Evolutionary conservation across 2,797 vertebrate species (phyloP), one percentile per base, ranked within the genome.

Genomic region (Takifugu rubripes): DNA sequence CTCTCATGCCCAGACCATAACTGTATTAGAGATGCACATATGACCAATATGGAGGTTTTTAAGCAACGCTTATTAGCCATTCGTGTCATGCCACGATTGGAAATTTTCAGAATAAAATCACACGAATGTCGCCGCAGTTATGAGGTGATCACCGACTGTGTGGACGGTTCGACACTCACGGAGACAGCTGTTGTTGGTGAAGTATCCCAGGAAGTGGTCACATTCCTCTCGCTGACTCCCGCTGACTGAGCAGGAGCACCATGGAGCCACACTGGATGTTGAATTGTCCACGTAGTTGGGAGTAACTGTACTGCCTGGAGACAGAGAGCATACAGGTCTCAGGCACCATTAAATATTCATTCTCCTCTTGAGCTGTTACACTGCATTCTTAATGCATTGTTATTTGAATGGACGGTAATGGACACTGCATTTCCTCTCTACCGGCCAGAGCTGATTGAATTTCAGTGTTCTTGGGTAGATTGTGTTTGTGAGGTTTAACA

Each of bases 211-310:
- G 74, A 99, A 97, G 56, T 71, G 82, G 40, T 91, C 83, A 0
- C 97, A 99, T 53, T 98, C 94, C 3, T 93, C 90, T 48, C 79
- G 92, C 68, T 89, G 85, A 86, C 94, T 97, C 52, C 94, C 95
- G 0, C 93, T 94, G 70, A 89, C 90, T 0, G 91, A 90, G 80
- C 97, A 99, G 1, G 93, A 91, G 86, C 97, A 99, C 95, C 95
- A 98, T 0, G 95, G 97, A 5, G 94, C 92, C 46, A 98, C 95
- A 3, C 89, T 95, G 54, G 96, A 93, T 0, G 95, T 96, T 0
- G 90, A 92, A 84, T 98, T 99, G 89, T 97, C 94, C 0, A 97
- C 85, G 57, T 99, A 99, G 90, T 99, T 99, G 56, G 97, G 96
- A 14, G 95, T 98, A 82, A 99, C 89, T 6, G 88, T 89, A 53